phyloP scores from a whole-genome alignment of 2,113 vertebrate species.

The Elanoides forficatus region DNA sequence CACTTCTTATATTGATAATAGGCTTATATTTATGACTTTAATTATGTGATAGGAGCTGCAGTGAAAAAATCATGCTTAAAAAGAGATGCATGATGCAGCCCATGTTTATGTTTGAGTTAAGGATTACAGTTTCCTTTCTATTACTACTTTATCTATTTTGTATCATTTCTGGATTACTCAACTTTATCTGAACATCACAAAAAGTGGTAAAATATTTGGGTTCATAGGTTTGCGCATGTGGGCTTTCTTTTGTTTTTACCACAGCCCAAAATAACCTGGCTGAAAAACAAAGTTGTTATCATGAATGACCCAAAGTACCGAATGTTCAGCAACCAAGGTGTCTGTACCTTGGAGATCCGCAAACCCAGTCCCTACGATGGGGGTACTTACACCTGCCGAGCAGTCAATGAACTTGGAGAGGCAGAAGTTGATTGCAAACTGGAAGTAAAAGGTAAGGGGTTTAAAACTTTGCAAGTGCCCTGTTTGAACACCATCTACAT shows the following conservation, averaged over 20 bases:
- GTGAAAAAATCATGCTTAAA: not conserved
- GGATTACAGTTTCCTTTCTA: not conserved
- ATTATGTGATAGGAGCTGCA: not conserved
- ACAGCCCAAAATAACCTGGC: conserved; percentile 96
- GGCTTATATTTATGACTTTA: not conserved
- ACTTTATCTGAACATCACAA: not conserved
- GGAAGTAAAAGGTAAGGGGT: conserved; percentile 93
- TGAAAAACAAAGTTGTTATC: conserved; percentile 95
- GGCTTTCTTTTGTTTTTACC: not conserved
- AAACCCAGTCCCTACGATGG: conserved; percentile 96
- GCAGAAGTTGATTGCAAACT: conserved; percentile 95
- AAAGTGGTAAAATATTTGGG: not conserved
- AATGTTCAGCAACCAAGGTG: conserved; percentile 97
- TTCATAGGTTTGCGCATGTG: not conserved
- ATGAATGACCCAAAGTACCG: conserved; percentile 91
- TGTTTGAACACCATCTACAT: not conserved
- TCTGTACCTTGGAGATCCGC: conserved; percentile 94
- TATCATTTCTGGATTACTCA: not conserved
- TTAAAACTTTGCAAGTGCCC: not conserved
- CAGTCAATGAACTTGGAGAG: conserved; percentile 88
- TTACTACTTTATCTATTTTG: not conserved
- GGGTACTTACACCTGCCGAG: conserved; percentile 89
- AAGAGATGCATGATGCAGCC: not conserved
- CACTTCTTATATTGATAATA: not conserved
- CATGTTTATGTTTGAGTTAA: not conserved